Conservation (phyloP, 2,888 invertebrate species). For the Ptychoptera albimana region DNA sequence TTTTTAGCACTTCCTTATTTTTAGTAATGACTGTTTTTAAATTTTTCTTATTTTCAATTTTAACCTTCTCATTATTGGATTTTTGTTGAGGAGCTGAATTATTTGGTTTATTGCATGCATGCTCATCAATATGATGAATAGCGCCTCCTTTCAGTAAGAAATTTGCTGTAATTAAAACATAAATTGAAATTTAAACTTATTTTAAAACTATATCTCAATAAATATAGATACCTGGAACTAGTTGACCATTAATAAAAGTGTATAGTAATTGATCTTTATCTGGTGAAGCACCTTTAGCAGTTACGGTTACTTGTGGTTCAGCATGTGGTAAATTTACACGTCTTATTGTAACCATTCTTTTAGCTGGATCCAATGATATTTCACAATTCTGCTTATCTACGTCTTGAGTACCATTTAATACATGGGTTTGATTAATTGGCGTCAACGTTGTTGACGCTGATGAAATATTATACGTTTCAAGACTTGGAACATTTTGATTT, state of each 20-base stretch:
- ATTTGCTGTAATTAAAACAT: too few species aligned
- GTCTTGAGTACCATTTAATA: neutral
- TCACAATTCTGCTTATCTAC: slow-evolving; percentile 1
- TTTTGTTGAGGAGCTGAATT: slow-evolving; percentile 4
- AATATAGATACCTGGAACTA: slow-evolving; percentile 16
- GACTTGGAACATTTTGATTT: neutral
- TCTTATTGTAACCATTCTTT: slow-evolving; percentile 53
- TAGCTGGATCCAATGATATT: slow-evolving; percentile 22
- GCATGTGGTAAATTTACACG: slow-evolving; percentile 48
- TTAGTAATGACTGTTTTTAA: neutral
- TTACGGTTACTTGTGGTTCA: slow-evolving; percentile 61
- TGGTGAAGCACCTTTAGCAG: slow-evolving; percentile 54
- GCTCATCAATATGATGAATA: neutral
- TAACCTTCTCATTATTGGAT: neutral
- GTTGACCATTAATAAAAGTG: slow-evolving; percentile 47
- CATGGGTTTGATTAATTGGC: neutral
- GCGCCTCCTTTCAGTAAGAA: too few species aligned
- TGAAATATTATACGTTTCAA: too few species aligned
- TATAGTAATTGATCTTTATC: slow-evolving; percentile 59
- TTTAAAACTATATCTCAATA: too few species aligned
- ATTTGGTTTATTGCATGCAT: slow-evolving; percentile 2
- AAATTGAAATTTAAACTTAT: too few species aligned
- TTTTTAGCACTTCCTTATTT: neutral
- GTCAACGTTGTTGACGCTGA: neutral
- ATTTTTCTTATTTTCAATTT: neutral